phyloP scores from a whole-genome alignment of 2,797 vertebrate species.

The Tangara arthus region DNA sequence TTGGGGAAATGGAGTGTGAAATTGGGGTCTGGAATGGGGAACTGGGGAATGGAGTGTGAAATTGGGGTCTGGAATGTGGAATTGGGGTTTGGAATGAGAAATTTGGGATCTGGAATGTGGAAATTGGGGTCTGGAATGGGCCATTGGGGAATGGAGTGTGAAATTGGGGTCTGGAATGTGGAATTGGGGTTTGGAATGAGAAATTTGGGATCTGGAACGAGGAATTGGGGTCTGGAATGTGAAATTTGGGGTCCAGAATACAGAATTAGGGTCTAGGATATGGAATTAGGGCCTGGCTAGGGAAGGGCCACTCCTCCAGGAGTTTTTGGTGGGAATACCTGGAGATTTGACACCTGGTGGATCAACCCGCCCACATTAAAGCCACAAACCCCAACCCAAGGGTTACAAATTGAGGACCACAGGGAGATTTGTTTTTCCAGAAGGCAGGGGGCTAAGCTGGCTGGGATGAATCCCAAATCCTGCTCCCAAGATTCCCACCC shows the following conservation, averaged over 20 bases:
- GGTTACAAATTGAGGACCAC: accelerated
- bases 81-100: no score
- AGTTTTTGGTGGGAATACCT: accelerated
- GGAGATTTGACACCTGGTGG: accelerated
- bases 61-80: no score
- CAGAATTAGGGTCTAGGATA: accelerated
- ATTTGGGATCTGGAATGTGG: no score
- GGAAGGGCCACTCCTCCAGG: background rate
- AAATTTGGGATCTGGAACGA: no score
- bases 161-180: no score
- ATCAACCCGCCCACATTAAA: background rate
- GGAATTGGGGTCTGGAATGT: accelerated
- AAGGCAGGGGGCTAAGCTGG: background rate
- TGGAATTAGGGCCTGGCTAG: background rate
- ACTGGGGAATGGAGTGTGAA: no score
- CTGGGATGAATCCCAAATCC: background rate
- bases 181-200: no score
- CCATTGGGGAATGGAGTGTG: accelerated
- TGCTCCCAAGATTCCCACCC: background rate
- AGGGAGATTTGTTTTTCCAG: accelerated
- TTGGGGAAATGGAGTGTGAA: no score
- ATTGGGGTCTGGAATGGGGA: no score
- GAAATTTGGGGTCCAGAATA: accelerated
- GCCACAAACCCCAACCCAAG: accelerated
- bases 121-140: no score